A percentile compares a stretch with the other conserved stretches of the same genome.
These are phyloP conservation scores for Petroica traversi DNA, from an alignment of 2,113 vertebrate species.

Conservation along the genomic window DNA sequence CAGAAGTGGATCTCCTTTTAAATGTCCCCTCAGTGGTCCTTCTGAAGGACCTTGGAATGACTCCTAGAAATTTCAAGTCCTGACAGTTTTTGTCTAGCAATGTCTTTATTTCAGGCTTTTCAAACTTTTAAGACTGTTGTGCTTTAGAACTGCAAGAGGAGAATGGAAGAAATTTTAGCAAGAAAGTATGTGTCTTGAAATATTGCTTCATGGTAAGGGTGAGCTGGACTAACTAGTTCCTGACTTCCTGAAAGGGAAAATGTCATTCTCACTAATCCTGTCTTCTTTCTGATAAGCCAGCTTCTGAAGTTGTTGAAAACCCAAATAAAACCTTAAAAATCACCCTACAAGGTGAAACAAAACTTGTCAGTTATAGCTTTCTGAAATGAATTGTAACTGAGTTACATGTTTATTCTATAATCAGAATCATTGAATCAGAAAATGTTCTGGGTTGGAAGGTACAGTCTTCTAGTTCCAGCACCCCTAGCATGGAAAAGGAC, in stretches of 20 bases:
- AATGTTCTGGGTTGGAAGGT: background rate
- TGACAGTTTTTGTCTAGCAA: background rate
- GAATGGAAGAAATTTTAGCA: background rate
- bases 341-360: background rate
- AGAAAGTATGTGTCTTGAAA: background rate
- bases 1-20: background rate
- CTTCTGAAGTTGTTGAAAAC: background rate
- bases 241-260: background rate
- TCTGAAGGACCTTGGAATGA: background rate
- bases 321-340: background rate
- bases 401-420: background rate
- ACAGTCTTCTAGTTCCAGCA: background rate
- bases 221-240: background rate
- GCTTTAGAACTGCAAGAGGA: background rate
- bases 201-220: background rate
- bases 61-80: background rate
- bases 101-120: background rate
- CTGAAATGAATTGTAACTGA: background rate
- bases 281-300: background rate
- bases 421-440: background rate
- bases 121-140: background rate
- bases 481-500: fast-evolving
- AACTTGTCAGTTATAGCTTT: background rate
- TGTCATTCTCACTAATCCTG: background rate
- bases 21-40: background rate